phyloP scores from a whole-genome alignment of 2,888 invertebrate genomes.

The Eumerus sabulonum region DNA sequence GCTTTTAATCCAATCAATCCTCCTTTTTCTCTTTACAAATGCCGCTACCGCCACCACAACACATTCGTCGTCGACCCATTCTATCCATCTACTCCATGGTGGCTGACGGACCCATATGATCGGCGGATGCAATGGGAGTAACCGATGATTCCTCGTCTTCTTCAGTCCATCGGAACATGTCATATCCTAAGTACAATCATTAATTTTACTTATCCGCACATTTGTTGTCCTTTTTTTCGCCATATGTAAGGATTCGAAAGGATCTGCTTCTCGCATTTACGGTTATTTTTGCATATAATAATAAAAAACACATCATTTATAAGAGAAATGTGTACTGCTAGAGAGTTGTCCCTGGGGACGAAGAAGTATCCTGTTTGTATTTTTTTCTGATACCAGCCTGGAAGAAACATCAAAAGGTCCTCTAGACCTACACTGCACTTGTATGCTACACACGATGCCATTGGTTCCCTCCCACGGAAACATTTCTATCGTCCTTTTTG shows the following conservation, averaged over 20 bases:
- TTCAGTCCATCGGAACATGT: constrained; percentile 39
- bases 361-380: constrained; percentile 42
- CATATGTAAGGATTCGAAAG: constrained; percentile 28
- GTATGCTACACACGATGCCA: constrained; percentile 16
- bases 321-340: constrained; percentile 38
- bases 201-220: constrained; percentile 70
- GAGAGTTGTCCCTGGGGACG: constrained; percentile 42
- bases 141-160: constrained; percentile 26
- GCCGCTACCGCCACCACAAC: not conserved
- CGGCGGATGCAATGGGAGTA: constrained; percentile 13
- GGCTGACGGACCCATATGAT: constrained; percentile 48
- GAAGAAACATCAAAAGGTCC: constrained; percentile 46
- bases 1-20: constrained; percentile 13
- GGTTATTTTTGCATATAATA: constrained; percentile 63
- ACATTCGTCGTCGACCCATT: not conserved
- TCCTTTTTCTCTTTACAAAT: constrained; percentile 12
- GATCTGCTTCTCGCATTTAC: constrained; percentile 46
- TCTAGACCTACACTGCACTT: constrained; percentile 42
- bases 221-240: constrained; percentile 45
- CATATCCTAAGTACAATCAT: constrained; percentile 61
- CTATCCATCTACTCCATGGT: too few relatives aligned
- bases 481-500: constrained; percentile 30
- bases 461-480: constrained; percentile 19
- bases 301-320: constrained; percentile 55
- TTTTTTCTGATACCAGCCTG: constrained; percentile 7